A percentile compares a stretch with the other conserved stretches of the same genome.
phyloP scores from a whole-genome alignment of 1,140 invertebrate species.

The Scaptomyza montana region DNA sequence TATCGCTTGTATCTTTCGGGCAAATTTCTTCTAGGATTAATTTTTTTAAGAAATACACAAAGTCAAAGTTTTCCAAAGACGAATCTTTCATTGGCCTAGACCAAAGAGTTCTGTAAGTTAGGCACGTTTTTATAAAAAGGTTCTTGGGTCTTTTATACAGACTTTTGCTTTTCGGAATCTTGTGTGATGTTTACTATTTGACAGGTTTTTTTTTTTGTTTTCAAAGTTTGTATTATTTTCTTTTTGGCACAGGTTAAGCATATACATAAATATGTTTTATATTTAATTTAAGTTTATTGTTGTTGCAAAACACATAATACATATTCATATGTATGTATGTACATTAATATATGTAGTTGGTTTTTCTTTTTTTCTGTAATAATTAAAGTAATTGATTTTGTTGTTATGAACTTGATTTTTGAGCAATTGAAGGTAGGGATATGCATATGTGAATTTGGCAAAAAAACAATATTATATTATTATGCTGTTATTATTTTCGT shows the following conservation, averaged over 20 bases:
- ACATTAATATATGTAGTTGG: slow-evolving; percentile 11
- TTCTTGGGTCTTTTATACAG: slow-evolving; percentile 24
- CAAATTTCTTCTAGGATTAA: slow-evolving; percentile 15
- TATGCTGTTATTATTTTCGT: slow-evolving; percentile 19
- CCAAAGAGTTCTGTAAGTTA: slow-evolving; percentile 18
- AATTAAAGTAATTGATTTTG: slow-evolving; percentile 24
- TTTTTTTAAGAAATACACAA: slow-evolving; percentile 9
- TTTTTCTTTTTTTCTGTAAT: slow-evolving; percentile 13
- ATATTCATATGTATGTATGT: slow-evolving; percentile 37
- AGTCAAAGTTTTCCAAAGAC: slow-evolving; percentile 9
- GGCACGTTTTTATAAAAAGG: slow-evolving; percentile 41
- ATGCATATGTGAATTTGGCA: slow-evolving; percentile 51
- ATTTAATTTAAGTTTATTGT: slow-evolving; percentile 31
- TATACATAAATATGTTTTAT: slow-evolving; percentile 27
- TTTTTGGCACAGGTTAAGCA: slow-evolving; percentile 59
- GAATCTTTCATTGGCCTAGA: slow-evolving; percentile 33
- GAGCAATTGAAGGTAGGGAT: slow-evolving; percentile 55
- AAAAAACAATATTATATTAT: slow-evolving; percentile 41
- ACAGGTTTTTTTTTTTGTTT: slow-evolving; percentile 3
- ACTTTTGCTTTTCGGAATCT: slow-evolving; percentile 20
- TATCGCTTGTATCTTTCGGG: slow-evolving; percentile 46
- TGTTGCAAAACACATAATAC: slow-evolving; percentile 40
- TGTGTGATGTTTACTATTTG: slow-evolving; percentile 12
- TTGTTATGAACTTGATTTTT: slow-evolving; percentile 42
- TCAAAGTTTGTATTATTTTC: slow-evolving; percentile 15